Conservation (phyloP, 2,797 vertebrate genomes). For the Gastrophryne carolinensis region DNA sequence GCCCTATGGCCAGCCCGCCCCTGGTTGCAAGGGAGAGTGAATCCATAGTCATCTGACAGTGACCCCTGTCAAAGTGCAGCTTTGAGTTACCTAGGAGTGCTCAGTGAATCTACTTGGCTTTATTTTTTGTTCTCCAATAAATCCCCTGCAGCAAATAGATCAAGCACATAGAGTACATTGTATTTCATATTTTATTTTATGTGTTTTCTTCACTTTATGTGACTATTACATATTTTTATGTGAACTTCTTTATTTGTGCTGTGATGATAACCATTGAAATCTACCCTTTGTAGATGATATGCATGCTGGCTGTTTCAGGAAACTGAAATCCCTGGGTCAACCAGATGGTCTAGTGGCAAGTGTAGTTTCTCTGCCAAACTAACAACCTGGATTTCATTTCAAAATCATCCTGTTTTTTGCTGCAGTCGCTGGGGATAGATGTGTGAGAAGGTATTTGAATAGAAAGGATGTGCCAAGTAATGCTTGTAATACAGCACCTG, state of each 20-base stretch:
- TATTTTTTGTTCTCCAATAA: too few species aligned
- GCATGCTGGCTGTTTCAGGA: conserved; percentile 30
- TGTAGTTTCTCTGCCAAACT: conserved; percentile 30
- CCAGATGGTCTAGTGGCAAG: conserved; percentile 43
- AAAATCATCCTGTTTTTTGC: conserved; percentile 46
- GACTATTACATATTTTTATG: conserved; percentile 11
- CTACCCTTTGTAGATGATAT: conserved; percentile 29
- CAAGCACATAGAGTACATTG: too few species aligned
- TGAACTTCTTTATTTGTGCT: not conserved
- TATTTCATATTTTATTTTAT: not conserved
- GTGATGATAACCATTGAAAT: conserved; percentile 22
- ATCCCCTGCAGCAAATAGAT: too few species aligned
- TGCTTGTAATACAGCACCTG: conserved; percentile 52
- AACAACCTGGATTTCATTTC: conserved; percentile 47
- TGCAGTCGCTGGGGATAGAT: conserved; percentile 39
- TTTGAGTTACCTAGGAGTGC: too few species aligned
- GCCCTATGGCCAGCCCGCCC: too few species aligned
- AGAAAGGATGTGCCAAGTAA: conserved; percentile 48
- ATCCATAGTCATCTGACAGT: too few species aligned
- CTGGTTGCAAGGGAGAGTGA: too few species aligned
- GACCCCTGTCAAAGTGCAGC: too few species aligned
- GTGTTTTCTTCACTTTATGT: not conserved
- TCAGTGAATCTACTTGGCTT: too few species aligned
- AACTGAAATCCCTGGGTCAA: conserved; percentile 39
- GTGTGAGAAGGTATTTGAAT: conserved; percentile 51